Percentiles rank a stretch among this genome's conserved stretches.
phyloP scores from a whole-genome alignment of 1,140 invertebrate species.

The Lepidostoma basale region DNA sequence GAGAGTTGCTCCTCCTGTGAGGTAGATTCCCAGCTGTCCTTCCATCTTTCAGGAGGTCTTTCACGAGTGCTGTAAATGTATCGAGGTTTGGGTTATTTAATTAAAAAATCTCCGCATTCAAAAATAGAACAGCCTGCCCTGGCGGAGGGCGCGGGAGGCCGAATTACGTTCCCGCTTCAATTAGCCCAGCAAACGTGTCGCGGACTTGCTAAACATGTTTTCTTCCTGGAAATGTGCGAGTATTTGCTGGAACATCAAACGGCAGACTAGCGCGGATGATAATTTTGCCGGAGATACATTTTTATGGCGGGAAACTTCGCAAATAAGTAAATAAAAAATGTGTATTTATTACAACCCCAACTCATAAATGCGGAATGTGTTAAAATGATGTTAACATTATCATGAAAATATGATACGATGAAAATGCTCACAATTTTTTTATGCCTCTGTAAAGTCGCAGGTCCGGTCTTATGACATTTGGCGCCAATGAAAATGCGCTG shows the following conservation, averaged over 20 bases:
- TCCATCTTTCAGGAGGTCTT: too few relatives aligned
- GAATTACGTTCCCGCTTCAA: slow-evolving; percentile 32
- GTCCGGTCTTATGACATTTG: too few relatives aligned
- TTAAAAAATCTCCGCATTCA: too few relatives aligned
- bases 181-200: slow-evolving; percentile 26
- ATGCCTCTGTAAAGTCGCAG: too few relatives aligned
- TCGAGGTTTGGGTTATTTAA: too few relatives aligned
- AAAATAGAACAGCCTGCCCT: not conserved
- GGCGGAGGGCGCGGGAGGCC: not conserved
- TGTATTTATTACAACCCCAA: not conserved
- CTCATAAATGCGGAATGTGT: not conserved
- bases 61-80: too few relatives aligned
- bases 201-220: slow-evolving; percentile 23
- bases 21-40: too few relatives aligned
- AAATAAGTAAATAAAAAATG: not conserved
- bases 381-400: not conserved
- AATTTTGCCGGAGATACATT: not conserved
- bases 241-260: slow-evolving; percentile 5
- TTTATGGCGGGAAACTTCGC: not conserved
- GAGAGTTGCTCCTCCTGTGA: too few relatives aligned
- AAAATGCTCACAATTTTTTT: too few relatives aligned
- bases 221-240: slow-evolving; percentile 1
- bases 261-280: not conserved
- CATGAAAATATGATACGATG: not conserved
- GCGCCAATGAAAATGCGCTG: too few relatives aligned